A percentile compares a stretch with the other conserved stretches of the same genome.
Conservation (phyloP, 2,888 invertebrate species). For the Nomada flava region DNA sequence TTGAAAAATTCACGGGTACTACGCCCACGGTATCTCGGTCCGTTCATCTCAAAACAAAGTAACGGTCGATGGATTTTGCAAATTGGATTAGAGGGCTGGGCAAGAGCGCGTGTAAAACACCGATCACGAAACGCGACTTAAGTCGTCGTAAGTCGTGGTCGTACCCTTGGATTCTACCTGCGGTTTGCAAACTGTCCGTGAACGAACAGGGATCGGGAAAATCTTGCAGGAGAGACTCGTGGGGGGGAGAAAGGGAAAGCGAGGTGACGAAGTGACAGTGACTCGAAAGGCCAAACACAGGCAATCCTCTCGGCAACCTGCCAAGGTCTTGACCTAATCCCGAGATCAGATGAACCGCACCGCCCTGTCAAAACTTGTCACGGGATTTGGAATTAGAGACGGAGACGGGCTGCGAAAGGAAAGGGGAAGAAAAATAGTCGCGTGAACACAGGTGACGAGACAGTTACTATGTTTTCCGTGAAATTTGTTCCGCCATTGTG, state of each 20-base stretch:
- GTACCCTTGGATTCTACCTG: constrained; percentile 39
- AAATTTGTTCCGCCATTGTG: constrained; percentile 6
- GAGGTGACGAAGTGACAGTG: constrained; percentile 58
- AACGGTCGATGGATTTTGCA: constrained; percentile 74
- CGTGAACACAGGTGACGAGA: constrained; percentile 8
- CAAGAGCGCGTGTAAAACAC: constrained; percentile 75
- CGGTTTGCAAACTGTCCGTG: constrained; percentile 43
- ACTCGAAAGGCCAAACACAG: constrained; percentile 43
- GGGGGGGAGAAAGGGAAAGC: constrained; percentile 29
- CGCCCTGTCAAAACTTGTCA: constrained; percentile 83
- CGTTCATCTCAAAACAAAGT: constrained; percentile 64
- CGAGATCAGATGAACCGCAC: constrained; percentile 75
- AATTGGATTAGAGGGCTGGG: constrained; percentile 78
- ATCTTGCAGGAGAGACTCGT: constrained; percentile 11
- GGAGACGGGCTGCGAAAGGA: background rate
- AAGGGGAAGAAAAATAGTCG: background rate
- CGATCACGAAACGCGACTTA: constrained; percentile 55
- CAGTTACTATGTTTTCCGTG: background rate
- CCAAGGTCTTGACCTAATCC: constrained; percentile 77
- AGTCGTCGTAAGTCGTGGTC: constrained; percentile 39
- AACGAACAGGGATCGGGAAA: background rate
- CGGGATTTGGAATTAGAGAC: constrained; percentile 62
- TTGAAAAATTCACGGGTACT: background rate
- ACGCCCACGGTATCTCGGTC: constrained; percentile 24
- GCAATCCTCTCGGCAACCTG: constrained; percentile 74